Base-by-base conservation (phyloP, 2,888 invertebrate species). In the Eupeodes latifasciatus region DNA sequence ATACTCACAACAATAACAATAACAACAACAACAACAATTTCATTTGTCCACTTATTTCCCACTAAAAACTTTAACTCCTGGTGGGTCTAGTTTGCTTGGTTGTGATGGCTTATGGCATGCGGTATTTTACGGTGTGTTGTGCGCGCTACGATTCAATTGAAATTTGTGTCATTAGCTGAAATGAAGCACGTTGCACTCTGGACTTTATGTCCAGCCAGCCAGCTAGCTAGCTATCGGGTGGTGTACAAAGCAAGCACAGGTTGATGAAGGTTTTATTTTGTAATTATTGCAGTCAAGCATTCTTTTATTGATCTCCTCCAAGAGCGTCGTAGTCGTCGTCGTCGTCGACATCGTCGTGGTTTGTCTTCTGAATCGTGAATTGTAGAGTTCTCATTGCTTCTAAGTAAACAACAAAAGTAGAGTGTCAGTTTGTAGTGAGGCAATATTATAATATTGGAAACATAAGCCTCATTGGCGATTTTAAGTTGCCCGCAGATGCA, bases 81-180 rank as follows among this genome's bases (percentile, higher is more conserved):
- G 40, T 1, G 47, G 16, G 40, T 44, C 40, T 62, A 10, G 61
- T 40, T 5, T 36, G 6, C 9, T n/a, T 7, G 9, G 10, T 16
- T 11, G 62, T 62, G 62, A 10, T 40, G 40, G 40, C 40, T 27
- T 9, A 40, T 40, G 40, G 40, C 5, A 40, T 9, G 36, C 27
- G 27, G 27, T 27, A 27, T 27, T 27, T 34, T 53, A 12, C 49
- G 49, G 6, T 12, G 27, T 67, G 34, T 34, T 5, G 14, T 51
- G 66, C 34, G 27, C 27, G 6, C 51, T 67, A 67, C 51, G n/a
- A 67, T 67, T 67, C 36, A 67, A 67, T 51, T 67, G 67, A 51
- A 67, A 67, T 51, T 51, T 51, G 67, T 51, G 51, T 51, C 67
- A 51, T 67, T 67, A 67, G 67, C 67, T 67, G 51, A 67, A 67